phyloP scores from a whole-genome alignment of 2,113 vertebrate species.

The Aix galericulata region DNA sequence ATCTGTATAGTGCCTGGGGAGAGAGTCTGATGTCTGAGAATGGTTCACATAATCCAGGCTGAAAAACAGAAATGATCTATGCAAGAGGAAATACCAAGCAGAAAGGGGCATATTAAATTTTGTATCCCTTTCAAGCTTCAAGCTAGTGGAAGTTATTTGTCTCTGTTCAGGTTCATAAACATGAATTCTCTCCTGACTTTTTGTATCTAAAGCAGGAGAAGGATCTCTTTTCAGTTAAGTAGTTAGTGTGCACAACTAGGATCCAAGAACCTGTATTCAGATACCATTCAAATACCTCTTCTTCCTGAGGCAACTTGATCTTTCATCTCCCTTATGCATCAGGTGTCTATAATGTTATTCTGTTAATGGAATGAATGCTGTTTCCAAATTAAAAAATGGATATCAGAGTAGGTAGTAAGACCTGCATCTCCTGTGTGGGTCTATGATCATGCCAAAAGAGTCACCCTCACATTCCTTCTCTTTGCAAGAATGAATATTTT shows the following conservation, averaged over 20 bases:
- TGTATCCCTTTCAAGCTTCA: background rate
- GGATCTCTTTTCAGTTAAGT: background rate
- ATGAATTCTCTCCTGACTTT: background rate
- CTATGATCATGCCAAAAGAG: background rate
- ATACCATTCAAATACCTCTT: background rate
- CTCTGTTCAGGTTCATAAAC: background rate
- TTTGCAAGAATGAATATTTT: background rate
- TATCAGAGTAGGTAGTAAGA: background rate
- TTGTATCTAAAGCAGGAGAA: background rate
- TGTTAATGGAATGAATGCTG: background rate
- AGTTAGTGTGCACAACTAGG: background rate
- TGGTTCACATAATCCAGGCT: background rate
- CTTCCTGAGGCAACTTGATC: background rate
- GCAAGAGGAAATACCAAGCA: constrained; percentile 14
- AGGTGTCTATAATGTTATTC: background rate
- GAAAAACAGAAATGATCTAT: background rate
- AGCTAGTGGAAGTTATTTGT: background rate
- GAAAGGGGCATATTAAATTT: background rate
- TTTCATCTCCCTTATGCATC: background rate
- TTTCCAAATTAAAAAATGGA: background rate
- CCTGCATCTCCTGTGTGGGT: background rate
- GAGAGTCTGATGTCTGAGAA: background rate
- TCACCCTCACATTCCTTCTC: background rate
- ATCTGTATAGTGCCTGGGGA: background rate
- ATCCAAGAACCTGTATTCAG: background rate